Evolutionary conservation across 2,113 vertebrate genomes (phyloP), one percentile per base, ranked within the genome.

Genomic region (Centropristis striata): DNA sequence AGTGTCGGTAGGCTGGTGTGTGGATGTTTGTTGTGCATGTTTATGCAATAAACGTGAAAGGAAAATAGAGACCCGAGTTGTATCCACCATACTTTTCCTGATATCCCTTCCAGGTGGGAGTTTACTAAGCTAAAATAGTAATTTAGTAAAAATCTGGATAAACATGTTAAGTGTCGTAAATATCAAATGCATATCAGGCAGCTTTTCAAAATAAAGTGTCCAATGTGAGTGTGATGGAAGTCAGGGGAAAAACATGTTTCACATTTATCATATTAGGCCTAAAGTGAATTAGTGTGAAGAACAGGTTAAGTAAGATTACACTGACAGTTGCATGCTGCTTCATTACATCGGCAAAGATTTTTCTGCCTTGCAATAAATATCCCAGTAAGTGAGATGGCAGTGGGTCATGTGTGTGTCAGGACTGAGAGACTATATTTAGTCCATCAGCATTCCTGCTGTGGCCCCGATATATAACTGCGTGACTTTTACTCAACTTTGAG

Each of bases 401-500:
- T 59, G 47, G 83, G 78, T 83, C 76, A 65, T 84, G 71, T 73
- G 73, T 80, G 74, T 73, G 70, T 79, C 67, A 85, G 71, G 37
- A 67, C 58, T 64, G 39, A 14, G 25, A 18, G 46, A 68, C 88
- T 89, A 89, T 83, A 89, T 89, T 89, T 90, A 90, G 87, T 75
- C 70, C 27, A 79, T 57, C 67, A 79, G 81, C 82, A 82, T 82
- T 83, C 75, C 68, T 58, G 37, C 67, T 4, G 60, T 66, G 71
- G 51, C 80, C 53, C 76, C 75, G 64, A 87, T 83, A 74, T 73
- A 58, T 58, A 78, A 81, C 75, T 58, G 46, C 8, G 14, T 77
- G 86, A 90, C 83, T 91, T 90, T 87, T 90, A 79, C 75, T 75
- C 71, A 89, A 89, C 78, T 87, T 88, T 86, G 75, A 75, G 72